Percentiles rank a stretch among this genome's conserved stretches.
Conservation (phyloP, 2,113 vertebrate species). For the Forbesichthys papilliferus region DNA sequence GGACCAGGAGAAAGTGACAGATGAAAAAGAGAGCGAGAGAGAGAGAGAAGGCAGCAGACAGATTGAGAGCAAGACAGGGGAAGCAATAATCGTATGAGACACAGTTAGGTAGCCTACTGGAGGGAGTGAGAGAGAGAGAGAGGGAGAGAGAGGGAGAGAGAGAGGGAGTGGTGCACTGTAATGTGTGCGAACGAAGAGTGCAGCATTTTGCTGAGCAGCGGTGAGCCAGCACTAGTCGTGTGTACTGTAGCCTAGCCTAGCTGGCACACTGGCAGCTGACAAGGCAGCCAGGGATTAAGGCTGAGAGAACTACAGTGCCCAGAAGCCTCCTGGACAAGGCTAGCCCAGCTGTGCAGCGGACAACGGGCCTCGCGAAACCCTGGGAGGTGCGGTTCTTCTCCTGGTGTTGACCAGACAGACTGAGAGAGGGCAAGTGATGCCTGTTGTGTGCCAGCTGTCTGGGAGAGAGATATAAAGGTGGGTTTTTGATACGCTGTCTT, state of each 20-base stretch:
- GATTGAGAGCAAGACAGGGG: not conserved
- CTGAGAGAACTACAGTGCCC: conserved; percentile 8
- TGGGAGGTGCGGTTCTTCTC: conserved; percentile 16
- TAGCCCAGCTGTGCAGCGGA: conserved; percentile 1
- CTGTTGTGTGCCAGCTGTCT: conserved; percentile 7
- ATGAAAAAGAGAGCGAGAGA: not conserved
- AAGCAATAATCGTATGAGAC: not conserved
- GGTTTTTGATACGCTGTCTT: not conserved
- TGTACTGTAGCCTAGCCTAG: conserved; percentile 10
- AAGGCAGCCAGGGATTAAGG: not conserved
- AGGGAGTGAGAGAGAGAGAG: not conserved
- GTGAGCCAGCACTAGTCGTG: conserved; percentile 15
- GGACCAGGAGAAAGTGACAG: too few relatives aligned
- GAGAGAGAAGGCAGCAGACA: not conserved
- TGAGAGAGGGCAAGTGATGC: conserved; percentile 9
- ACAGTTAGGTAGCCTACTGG: not conserved
- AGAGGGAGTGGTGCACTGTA: not conserved
- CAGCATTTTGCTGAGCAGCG: conserved; percentile 21
- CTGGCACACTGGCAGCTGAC: conserved; percentile 2
- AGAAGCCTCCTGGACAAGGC: not conserved
- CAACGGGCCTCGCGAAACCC: not conserved
- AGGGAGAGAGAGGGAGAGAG: conserved; percentile 3
- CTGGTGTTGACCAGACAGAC: not conserved
- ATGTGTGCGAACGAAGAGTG: conserved; percentile 7
- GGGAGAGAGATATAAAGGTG: conserved; percentile 19